Conservation (phyloP, 1,140 invertebrate genomes). For the Drosophila truncata region DNA sequence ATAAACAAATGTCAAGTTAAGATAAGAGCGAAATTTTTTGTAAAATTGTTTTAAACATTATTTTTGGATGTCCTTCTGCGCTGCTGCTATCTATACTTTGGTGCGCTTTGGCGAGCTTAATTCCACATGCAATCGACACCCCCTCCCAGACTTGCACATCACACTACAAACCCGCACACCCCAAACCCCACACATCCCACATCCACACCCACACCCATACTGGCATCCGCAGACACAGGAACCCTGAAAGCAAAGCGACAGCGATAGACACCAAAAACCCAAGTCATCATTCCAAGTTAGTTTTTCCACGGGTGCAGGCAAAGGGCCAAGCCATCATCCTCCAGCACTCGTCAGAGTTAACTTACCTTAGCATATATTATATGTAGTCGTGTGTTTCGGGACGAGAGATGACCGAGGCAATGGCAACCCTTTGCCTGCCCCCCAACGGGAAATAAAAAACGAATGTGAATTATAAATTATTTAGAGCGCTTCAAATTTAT, state of each 20-base stretch:
- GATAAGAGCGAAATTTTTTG: slow-evolving; percentile 56
- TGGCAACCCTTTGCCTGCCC: slow-evolving; percentile 51
- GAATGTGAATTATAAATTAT: slow-evolving; percentile 45
- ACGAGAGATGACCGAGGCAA: slow-evolving; percentile 3
- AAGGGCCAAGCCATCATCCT: slow-evolving; percentile 31
- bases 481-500: slow-evolving; percentile 36
- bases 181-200: background rate
- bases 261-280: slow-evolving; percentile 53
- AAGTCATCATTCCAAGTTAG: slow-evolving; percentile 72
- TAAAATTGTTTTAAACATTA: slow-evolving; percentile 64
- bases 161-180: slow-evolving; percentile 10
- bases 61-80: slow-evolving; percentile 47
- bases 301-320: slow-evolving; percentile 53
- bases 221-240: slow-evolving; percentile 16
- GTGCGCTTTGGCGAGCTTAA: slow-evolving; percentile 40
- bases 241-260: slow-evolving; percentile 49
- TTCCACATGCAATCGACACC: slow-evolving; percentile 21
- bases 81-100: slow-evolving; percentile 45
- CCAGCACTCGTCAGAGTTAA: slow-evolving; percentile 32
- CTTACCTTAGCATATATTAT: slow-evolving; percentile 41
- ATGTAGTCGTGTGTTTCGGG: slow-evolving; percentile 18
- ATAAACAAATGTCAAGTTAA: slow-evolving; percentile 30
- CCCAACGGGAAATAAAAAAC: slow-evolving; percentile 47
- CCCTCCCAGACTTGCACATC: background rate
- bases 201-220: background rate